A percentile compares a stretch with the other conserved stretches of the same genome.
Conservation (phyloP, 2,113 vertebrate species). For the Mobula hypostoma region DNA sequence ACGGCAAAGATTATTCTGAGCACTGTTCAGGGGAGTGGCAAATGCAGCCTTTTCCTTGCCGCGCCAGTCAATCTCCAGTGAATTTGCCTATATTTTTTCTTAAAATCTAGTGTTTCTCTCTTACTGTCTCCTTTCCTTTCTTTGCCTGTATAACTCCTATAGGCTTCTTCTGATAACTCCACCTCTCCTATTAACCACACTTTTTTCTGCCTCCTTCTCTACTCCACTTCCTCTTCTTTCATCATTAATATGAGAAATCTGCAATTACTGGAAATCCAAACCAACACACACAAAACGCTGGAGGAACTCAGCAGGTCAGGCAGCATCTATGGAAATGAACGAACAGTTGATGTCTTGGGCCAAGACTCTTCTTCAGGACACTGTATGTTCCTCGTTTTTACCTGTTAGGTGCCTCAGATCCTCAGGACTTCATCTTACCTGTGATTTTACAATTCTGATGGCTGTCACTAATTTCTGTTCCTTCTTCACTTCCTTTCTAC, state of each 20-base stretch:
- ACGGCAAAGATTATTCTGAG: background rate
- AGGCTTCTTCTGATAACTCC: background rate
- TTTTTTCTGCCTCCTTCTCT: background rate
- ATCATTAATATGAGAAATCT: too few relatives aligned
- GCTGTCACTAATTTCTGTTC: too few relatives aligned
- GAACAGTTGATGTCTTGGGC: too few relatives aligned
- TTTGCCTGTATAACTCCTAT: background rate
- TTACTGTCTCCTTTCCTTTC: background rate
- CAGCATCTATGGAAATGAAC: too few relatives aligned
- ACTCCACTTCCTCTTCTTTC: background rate
- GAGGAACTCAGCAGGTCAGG: too few relatives aligned
- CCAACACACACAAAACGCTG: too few relatives aligned
- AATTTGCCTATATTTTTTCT: background rate
- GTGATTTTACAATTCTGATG: background rate
- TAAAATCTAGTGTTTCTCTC: background rate
- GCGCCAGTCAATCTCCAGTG: background rate
- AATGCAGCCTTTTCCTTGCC: background rate
- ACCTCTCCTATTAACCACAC: background rate
- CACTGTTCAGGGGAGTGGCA: background rate
- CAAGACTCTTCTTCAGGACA: too few relatives aligned
- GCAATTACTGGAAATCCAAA: too few relatives aligned
- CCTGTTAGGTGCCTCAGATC: too few relatives aligned
- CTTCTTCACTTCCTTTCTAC: background rate
- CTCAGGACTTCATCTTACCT: too few relatives aligned
- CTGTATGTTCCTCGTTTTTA: background rate